Percentiles rank a stretch among this genome's conserved stretches.
These are phyloP conservation scores for Gymnothorax reevesii DNA, from an alignment of 2,797 vertebrate genomes.

Conservation along the genomic window DNA sequence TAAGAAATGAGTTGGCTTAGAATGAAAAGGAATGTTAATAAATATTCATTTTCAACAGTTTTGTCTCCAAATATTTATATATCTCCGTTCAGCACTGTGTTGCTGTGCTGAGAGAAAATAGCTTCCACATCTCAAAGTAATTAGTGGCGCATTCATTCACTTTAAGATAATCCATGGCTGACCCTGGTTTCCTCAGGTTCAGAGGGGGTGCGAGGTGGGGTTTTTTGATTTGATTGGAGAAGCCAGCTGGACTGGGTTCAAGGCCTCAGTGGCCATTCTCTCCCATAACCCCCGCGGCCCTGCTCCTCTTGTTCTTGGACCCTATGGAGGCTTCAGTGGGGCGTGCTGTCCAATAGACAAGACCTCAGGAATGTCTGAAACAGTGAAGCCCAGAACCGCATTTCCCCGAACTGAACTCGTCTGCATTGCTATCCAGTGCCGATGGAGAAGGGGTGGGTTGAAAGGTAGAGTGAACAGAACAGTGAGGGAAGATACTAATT, in stretches of 20 bases:
- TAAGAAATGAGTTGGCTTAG: background rate
- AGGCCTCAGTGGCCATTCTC: background rate
- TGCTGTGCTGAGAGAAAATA: background rate
- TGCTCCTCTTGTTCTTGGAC: background rate
- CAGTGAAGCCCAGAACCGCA: background rate
- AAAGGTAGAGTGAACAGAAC: background rate
- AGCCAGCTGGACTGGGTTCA: background rate
- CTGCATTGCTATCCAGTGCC: background rate
- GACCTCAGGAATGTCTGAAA: conserved; percentile 10
- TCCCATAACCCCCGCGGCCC: background rate
- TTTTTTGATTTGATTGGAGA: background rate
- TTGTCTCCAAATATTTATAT: background rate
- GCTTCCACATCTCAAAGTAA: background rate
- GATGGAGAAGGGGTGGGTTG: background rate
- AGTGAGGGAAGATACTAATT: background rate
- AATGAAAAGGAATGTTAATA: background rate
- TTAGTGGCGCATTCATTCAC: background rate
- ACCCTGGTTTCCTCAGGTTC: background rate
- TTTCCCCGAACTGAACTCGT: background rate
- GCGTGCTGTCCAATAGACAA: background rate
- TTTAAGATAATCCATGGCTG: background rate
- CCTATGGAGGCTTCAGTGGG: background rate
- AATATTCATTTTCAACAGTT: background rate
- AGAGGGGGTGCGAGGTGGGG: background rate
- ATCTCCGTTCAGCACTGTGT: background rate